Evolutionary conservation across 1,140 invertebrate species (phyloP).

Genomic region (Halyomorpha halys): DNA sequence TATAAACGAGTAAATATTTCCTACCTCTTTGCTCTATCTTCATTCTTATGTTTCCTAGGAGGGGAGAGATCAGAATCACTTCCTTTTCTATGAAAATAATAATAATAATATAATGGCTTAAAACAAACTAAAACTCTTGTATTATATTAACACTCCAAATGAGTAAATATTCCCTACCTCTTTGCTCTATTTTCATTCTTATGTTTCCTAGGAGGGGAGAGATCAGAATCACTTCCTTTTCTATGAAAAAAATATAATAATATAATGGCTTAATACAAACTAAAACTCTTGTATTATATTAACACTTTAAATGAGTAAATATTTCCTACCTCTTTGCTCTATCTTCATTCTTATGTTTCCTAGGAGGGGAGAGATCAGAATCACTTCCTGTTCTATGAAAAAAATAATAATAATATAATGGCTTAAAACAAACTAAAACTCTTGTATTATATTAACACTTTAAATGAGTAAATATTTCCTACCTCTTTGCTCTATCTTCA

Average conservation of each 20-base stretch:
- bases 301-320: too few relatives aligned
- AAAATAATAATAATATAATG: too few relatives aligned
- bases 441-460: too few relatives aligned
- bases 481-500: slow-evolving; percentile 9
- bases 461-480: too few relatives aligned
- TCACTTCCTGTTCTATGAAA: slow-evolving; percentile 1
- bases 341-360: neutral
- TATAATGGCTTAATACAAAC: too few relatives aligned
- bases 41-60: neutral
- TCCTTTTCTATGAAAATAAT: neutral
- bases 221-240: slow-evolving; percentile 24
- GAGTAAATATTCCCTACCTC: neutral
- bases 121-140: slow-evolving; percentile 24
- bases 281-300: too few relatives aligned
- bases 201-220: slow-evolving; percentile 29
- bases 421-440: slow-evolving; percentile 18
- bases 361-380: slow-evolving; percentile 32
- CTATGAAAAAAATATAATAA: neutral
- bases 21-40: neutral
- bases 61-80: slow-evolving; percentile 32
- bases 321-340: neutral
- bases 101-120: too few relatives aligned
- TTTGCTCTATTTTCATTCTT: slow-evolving; percentile 16
- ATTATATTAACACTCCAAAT: too few relatives aligned
- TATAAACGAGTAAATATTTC: too few relatives aligned